Base-by-base conservation (phyloP, 1,140 invertebrate species). In the Mylabris phalerata region DNA sequence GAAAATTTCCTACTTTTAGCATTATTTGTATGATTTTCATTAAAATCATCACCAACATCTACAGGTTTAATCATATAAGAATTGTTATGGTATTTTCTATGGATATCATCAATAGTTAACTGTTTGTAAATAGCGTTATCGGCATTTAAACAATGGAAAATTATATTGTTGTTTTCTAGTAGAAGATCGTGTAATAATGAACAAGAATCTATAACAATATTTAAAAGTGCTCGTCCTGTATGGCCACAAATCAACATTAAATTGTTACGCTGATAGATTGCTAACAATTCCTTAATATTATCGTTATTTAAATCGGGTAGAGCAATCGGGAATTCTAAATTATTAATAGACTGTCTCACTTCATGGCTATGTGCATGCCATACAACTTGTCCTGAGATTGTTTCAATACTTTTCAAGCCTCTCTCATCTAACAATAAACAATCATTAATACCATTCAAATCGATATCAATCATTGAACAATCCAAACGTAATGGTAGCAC, bases 291-390 rank as follows among this genome's bases (percentile, higher is more conserved):
- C 65, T 80, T 76, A 1, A 86, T 77, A 48, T 79, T 79, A 74
- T 90, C 88, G 2, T 78, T 78, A 73, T 89, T 80, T 24, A 88
- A 74, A 71, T 90, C 88, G 32, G 84, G 81, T 45, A 89, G 63
- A n/a, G 85, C 68, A 9, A 88, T 67, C 1, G 88, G 87, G 64
- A 89, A 83, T 64, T 86, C 82, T 24, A 85, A 75, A 74, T 77
- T 78, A 45, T 62, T 66, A 19, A 70, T 60, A 9, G 52, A 39
- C 27, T 52, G 54, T 49, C 59, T 64, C 50, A 64, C 63, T 57
- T 69, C 64, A 9, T 58, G 46, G 40, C 79, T 81, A 63, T 82
- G 80, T 13, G 80, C 80, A 63, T 81, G 81, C 84, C 85, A 88
- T 55, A 81, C 78, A 60, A 81, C 78, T 46, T 77, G 78, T 0